Base-by-base conservation (phyloP, 2,888 invertebrate genomes). In the Teleogryllus oceanicus region DNA sequence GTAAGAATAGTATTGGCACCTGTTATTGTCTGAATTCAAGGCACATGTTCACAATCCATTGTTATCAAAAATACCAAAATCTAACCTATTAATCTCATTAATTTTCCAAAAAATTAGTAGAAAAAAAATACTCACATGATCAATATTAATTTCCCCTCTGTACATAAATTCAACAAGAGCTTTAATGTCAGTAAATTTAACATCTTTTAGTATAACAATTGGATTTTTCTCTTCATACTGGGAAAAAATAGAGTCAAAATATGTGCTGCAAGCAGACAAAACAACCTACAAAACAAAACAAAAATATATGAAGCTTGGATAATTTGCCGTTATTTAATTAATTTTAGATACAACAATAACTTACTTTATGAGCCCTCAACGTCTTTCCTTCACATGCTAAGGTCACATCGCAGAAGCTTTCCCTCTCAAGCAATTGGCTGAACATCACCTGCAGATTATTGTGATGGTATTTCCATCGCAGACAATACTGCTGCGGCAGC, bases 141-240 rank as follows among this genome's bases (percentile, higher is more conserved):
- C 95, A 81, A 97, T 96, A 88, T 96, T 96, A 87, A 97, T 96
- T 89, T 97, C 97, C 83, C 97, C 97, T 85, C 95, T 95, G 88
- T 97, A 97, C 96, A 97, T 97, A 87, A 96, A 97, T 87, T 96
- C 95, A 80, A 97, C 94, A 83, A 97, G 90, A 82, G 96, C 95
- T 87, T 93, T 93, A 84, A 97, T 92, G 88, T 97, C 96, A 83
- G 94, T 92, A 85, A 95, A 96, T 86, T 95, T 93, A 82, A 96
- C 95, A 87, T 97, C 96, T 89, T 96, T 96, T 86, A 96, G 93
- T 84, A 94, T 94, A 83, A 94, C 92, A 84, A 94, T 94, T 78
- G 94, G 94, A 87, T 94, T 93, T 84, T 92, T 92, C 86, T 94
- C 94, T 86, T 92, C 92, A 87, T 93, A 93, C 85, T 94, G 93